Evolutionary conservation across 2,113 vertebrate species (phyloP).

Genomic region (Numida meleagris): DNA sequence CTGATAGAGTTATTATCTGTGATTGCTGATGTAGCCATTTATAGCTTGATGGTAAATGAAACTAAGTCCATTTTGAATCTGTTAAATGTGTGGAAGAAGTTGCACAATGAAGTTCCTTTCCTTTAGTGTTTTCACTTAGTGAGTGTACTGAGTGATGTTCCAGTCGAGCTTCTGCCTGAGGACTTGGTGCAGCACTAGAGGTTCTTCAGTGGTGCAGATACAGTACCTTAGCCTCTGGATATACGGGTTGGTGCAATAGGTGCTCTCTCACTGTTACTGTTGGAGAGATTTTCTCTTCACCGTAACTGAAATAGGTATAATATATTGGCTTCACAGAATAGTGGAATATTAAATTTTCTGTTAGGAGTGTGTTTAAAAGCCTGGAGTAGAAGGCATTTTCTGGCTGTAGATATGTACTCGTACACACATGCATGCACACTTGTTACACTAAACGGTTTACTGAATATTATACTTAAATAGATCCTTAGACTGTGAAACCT

Average conservation of each 20-base stretch:
- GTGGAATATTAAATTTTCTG: background rate
- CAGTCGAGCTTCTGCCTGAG: background rate
- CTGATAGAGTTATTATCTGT: fast-evolving
- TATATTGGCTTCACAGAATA: background rate
- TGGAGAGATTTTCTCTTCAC: background rate
- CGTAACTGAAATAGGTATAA: background rate
- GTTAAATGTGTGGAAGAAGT: background rate
- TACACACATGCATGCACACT: background rate
- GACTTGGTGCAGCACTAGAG: background rate
- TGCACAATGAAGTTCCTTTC: background rate
- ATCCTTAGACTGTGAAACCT: background rate
- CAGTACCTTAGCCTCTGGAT: background rate
- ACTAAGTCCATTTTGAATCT: background rate
- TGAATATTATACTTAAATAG: background rate
- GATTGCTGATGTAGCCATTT: background rate
- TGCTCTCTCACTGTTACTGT: background rate
- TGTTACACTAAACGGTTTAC: background rate
- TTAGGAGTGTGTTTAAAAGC: background rate
- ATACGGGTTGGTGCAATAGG: background rate
- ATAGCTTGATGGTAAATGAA: background rate
- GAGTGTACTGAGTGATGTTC: background rate
- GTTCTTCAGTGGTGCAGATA: background rate
- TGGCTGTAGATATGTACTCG: fast-evolving
- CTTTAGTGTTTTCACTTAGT: background rate
- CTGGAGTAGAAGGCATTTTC: background rate